Evolutionary conservation across 2,888 invertebrate species (phyloP), one percentile per base, ranked within the genome.

Genomic region (Charanyca ferruginea): DNA sequence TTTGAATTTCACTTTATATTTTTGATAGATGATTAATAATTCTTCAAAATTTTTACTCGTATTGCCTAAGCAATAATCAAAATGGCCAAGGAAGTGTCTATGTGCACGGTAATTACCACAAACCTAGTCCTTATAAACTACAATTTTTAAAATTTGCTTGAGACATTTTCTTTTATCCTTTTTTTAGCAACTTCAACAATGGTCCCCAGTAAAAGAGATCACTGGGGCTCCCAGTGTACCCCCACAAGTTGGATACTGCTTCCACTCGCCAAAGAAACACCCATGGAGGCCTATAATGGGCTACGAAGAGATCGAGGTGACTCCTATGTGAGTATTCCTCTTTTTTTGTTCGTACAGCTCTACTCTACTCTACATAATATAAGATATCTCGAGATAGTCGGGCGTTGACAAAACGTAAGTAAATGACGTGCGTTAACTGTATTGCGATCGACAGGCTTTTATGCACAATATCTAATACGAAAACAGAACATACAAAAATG

Each of bases 261-360:
- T 97, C 89, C 96, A 97, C 92, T 96, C 97, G 1, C 97, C 97
- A 0, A 96, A 97, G 76, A 97, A 97, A 65, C 97, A 98, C 90
- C 97, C 98, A 20, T 98, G 98, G 98, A 95, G 97, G 66, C 97
- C 98, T 25, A 97, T 97, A 20, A 96, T 97, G 91, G 97, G 97
- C 58, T 98, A 97, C 89, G 98, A 98, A 92, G 97, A 96, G 86
- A 96, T 98, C 65, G 97, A 98, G 93, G 96, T 97, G 20, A 97
- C 96, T 66, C 97, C 97, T 55, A 94, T 98, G 97, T 97, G 94
- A 93, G 87, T 75, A 25, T 9, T 5, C 9, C 25, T 22, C 3
- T 4, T 41, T 65, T 22, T 22, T 18, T 35, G 9, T n/a, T n/a
- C n/a, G n/a, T n/a, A n/a, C n/a, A n/a, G n/a, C n/a, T n/a, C n/a